Evolutionary conservation across 1,140 invertebrate species (phyloP).

Genomic region (Chelonus insularis): DNA sequence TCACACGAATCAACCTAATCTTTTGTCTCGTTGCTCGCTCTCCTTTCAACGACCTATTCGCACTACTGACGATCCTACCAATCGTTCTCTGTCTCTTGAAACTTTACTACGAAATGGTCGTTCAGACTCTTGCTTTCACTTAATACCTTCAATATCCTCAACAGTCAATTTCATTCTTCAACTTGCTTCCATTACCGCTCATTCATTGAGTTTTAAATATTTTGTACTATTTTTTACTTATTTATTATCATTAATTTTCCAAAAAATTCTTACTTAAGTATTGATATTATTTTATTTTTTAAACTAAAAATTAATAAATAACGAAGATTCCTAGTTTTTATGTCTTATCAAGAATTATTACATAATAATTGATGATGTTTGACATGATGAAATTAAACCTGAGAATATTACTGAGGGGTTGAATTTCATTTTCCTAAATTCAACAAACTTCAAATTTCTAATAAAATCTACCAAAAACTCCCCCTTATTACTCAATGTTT

Average conservation of each 20-base stretch:
- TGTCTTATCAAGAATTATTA: too few relatives aligned
- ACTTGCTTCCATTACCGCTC: background rate
- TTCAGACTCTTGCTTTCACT: conserved; percentile 3
- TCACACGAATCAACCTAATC: conserved; percentile 38
- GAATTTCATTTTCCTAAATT: too few relatives aligned
- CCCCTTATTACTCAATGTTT: background rate
- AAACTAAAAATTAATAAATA: too few relatives aligned
- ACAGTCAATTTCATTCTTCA: conserved; percentile 1
- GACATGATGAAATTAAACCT: too few relatives aligned
- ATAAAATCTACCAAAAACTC: background rate
- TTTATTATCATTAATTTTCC: background rate
- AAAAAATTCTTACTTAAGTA: too few relatives aligned
- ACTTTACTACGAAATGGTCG: conserved; percentile 3
- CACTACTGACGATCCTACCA: conserved; percentile 12
- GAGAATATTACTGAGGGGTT: too few relatives aligned
- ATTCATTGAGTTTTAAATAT: too few relatives aligned
- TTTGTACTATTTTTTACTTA: background rate
- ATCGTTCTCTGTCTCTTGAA: conserved; percentile 15
- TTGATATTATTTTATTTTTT: too few relatives aligned
- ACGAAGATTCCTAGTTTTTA: too few relatives aligned
- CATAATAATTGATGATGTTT: too few relatives aligned
- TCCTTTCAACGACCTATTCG: conserved; percentile 28
- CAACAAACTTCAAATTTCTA: background rate
- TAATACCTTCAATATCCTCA: background rate
- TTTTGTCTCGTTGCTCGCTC: conserved; percentile 39